Percentiles rank a stretch among this genome's conserved stretches.
phyloP scores from a whole-genome alignment of 2,113 vertebrate genomes.

The Pygoscelis adeliae region DNA sequence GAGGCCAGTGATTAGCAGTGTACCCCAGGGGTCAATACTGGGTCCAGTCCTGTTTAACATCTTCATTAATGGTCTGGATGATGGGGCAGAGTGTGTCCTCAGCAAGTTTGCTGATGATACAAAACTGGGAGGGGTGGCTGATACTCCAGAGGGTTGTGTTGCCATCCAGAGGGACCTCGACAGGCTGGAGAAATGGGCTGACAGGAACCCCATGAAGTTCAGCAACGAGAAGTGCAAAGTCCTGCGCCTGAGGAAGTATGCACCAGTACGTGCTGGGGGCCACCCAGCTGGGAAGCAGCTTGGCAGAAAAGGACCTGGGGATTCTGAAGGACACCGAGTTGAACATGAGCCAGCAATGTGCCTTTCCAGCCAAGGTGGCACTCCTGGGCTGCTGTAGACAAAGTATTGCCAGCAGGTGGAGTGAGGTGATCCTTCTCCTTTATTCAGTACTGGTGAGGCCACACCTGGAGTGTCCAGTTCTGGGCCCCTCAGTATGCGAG shows the following conservation, averaged over 20 bases:
- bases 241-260: not conserved
- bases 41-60: not conserved
- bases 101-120: not conserved
- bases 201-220: not conserved
- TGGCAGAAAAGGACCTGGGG: not conserved
- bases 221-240: not conserved
- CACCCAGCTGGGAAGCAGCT: not conserved
- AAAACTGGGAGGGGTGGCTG: not conserved
- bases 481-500: not conserved
- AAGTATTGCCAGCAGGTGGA: not conserved
- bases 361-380: fast-evolving
- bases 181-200: not conserved
- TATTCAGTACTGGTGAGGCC: not conserved
- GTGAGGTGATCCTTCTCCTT: not conserved
- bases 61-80: not conserved
- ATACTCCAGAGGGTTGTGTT: not conserved
- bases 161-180: not conserved
- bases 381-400: not conserved
- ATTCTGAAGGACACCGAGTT: not conserved
- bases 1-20: not conserved
- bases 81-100: not conserved
- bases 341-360: not conserved
- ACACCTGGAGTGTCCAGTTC: not conserved
- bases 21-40: not conserved
- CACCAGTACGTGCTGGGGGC: not conserved